Conservation (phyloP, 2,888 invertebrate species). For the Gymnocheta viridis region DNA sequence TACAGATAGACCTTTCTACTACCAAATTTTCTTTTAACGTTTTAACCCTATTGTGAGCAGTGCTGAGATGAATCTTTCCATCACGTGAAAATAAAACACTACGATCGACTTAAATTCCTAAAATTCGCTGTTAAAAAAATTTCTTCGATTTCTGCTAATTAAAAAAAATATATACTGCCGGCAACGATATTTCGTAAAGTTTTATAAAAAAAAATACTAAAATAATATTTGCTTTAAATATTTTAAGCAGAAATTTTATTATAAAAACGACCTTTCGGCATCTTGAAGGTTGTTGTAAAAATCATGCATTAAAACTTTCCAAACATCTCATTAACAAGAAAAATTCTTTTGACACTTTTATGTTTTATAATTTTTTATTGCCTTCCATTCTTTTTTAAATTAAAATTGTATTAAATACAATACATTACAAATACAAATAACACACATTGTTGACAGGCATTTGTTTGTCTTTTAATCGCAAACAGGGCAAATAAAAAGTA, state of each 20-base stretch:
- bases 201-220: no score
- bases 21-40: no score
- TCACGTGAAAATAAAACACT: no score
- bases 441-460: neutral
- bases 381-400: neutral
- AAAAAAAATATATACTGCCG: no score
- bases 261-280: neutral
- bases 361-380: slow-evolving; percentile 16
- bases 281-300: neutral
- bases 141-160: no score
- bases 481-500: neutral
- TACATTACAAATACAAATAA: slow-evolving; percentile 8
- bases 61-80: no score
- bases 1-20: no score
- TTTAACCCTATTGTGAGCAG: no score
- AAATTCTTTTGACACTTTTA: slow-evolving; percentile 48
- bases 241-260: neutral
- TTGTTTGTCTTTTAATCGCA: neutral
- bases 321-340: neutral
- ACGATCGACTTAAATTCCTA: no score
- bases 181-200: no score
- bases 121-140: no score
- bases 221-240: neutral
- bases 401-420: slow-evolving; percentile 34
- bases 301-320: neutral